A percentile compares a stretch with the other conserved stretches of the same genome.
Evolutionary conservation across 2,888 invertebrate species (phyloP).

Genomic region (Hypselothyrea guttata): DNA sequence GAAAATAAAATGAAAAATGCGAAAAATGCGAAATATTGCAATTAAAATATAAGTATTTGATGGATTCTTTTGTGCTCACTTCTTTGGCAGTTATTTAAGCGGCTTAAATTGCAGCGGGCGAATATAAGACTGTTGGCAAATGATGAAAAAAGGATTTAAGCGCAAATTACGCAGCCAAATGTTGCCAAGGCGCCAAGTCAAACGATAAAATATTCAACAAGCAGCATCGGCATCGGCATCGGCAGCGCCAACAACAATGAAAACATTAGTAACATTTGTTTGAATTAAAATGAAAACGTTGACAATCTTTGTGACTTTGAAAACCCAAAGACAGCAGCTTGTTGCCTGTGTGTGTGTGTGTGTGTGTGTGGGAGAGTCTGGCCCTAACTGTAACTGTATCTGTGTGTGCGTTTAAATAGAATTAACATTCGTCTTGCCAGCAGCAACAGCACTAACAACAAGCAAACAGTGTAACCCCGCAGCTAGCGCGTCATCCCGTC

Average conservation of each 20-base stretch:
- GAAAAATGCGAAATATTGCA: conserved; percentile 19
- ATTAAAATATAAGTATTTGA: conserved; percentile 12
- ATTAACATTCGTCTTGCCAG: conserved; percentile 73
- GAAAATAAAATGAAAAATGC: too few relatives aligned
- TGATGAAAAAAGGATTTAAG: conserved; percentile 65
- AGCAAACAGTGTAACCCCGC: conserved; percentile 47
- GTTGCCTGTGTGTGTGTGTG: conserved; percentile 13
- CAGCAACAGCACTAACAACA: conserved; percentile 37
- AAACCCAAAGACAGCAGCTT: conserved; percentile 58
- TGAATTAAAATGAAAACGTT: conserved; percentile 78
- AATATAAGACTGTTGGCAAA: conserved; percentile 25
- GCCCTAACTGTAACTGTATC: conserved; percentile 11
- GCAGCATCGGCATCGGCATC: conserved; percentile 40
- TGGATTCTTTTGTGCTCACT: conserved; percentile 6
- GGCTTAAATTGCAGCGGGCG: conserved; percentile 18
- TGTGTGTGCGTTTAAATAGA: conserved; percentile 66
- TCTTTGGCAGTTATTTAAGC: conserved; percentile 25
- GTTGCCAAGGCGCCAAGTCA: conserved; percentile 72
- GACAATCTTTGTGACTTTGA: conserved; percentile 73
- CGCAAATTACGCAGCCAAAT: conserved; percentile 69
- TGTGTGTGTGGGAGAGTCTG: conserved; percentile 6
- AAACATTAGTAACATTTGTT: conserved; percentile 76
- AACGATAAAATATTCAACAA: conserved; percentile 77
- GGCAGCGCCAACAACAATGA: conserved; percentile 52
- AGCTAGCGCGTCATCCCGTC: conserved; percentile 39